Conservation (phyloP, 2,113 vertebrate genomes). For the Phalacrocorax pelagicus region DNA sequence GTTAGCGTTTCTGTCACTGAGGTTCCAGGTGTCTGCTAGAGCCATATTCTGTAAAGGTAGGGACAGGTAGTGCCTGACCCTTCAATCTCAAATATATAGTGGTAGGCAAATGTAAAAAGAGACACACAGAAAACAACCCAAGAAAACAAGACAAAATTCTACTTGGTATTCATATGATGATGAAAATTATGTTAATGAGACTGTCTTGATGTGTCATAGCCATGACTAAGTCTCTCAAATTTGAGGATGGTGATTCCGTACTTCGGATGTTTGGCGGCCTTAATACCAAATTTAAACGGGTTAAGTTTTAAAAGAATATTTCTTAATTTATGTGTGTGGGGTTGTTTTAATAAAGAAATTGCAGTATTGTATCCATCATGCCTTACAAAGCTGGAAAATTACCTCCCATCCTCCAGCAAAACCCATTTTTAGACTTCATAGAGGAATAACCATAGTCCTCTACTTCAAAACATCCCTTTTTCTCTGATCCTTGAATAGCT, state of each 20-base stretch:
- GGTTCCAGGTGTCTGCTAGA: background rate
- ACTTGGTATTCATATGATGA: background rate
- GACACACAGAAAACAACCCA: background rate
- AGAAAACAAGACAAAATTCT: background rate
- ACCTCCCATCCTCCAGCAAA: background rate
- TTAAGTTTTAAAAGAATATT: background rate
- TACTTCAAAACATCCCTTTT: background rate
- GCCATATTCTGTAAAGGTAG: background rate
- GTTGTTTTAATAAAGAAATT: background rate
- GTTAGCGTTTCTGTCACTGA: background rate
- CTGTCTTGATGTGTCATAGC: background rate
- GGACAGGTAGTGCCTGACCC: background rate
- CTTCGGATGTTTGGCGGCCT: background rate
- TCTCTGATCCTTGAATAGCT: background rate
- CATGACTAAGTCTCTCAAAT: background rate
- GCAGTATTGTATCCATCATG: background rate
- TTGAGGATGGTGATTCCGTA: background rate
- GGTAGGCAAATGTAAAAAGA: background rate
- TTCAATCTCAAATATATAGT: background rate
- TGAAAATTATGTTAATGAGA: background rate
- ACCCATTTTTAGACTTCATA: background rate
- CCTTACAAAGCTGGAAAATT: background rate
- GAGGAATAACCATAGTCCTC: background rate
- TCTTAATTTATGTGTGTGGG: background rate
- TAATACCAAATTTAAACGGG: background rate